phyloP scores from a whole-genome alignment of 2,888 invertebrate species.

The Cylloceria caligata region DNA sequence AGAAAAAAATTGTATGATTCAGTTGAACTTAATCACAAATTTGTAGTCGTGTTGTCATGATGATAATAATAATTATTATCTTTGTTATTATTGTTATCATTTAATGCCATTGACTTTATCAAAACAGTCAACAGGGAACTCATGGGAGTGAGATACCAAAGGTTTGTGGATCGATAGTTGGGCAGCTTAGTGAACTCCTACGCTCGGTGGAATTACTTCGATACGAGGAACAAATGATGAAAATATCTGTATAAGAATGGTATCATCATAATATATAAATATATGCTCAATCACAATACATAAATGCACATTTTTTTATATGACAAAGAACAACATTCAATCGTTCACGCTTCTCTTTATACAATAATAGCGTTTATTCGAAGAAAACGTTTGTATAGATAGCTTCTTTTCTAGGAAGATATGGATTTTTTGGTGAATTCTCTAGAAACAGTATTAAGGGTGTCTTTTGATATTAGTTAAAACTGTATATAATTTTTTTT shows the following conservation, averaged over 20 bases:
- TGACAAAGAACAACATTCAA: too few species aligned
- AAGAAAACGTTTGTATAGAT: too few species aligned
- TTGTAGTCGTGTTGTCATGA: background rate
- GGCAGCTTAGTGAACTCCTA: slow-evolving; percentile 45
- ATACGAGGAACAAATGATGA: slow-evolving; percentile 45
- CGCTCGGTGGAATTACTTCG: slow-evolving; percentile 47
- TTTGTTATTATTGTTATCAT: background rate
- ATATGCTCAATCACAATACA: background rate
- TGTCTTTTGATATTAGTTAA: too few species aligned
- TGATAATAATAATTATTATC: too few species aligned
- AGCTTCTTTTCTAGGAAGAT: too few species aligned
- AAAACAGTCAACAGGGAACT: slow-evolving; percentile 23
- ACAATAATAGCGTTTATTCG: too few species aligned
- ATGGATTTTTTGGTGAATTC: too few species aligned
- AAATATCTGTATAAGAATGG: background rate
- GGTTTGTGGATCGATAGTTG: slow-evolving; percentile 62
- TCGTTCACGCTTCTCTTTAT: too few species aligned
- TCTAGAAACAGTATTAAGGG: too few species aligned
- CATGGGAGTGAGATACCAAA: slow-evolving; percentile 36
- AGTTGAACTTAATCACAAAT: background rate
- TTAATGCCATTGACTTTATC: background rate
- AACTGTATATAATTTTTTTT: too few species aligned
- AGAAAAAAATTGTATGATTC: background rate
- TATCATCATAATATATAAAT: background rate
- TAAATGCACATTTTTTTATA: background rate